Conservation (phyloP, 2,113 vertebrate species). For the Eulemur rufifrons region DNA sequence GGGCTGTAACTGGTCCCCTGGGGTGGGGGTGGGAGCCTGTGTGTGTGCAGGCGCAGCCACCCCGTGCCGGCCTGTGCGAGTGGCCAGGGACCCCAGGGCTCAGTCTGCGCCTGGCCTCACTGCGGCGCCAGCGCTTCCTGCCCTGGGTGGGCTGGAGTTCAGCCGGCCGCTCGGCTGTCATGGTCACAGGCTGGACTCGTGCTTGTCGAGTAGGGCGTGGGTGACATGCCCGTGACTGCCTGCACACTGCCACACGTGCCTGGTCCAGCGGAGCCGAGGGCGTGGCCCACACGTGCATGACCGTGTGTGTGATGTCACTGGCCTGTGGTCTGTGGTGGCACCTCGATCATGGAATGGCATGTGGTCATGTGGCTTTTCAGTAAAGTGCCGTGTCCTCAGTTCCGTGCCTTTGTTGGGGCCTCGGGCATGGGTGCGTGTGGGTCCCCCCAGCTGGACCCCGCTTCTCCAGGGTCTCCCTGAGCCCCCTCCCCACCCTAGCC, state of each 20-base stretch:
- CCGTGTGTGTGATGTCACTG: neutral
- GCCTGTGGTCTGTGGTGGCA: neutral
- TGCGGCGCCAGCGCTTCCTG: neutral
- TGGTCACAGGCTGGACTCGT: neutral
- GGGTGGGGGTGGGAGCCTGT: no score
- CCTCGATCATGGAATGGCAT: neutral
- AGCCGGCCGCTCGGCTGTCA: neutral
- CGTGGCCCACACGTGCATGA: neutral
- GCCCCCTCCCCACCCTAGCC: no score
- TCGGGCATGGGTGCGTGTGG: neutral
- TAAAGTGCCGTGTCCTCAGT: neutral
- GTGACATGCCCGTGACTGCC: neutral
- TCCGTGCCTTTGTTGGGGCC: neutral
- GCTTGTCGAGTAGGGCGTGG: neutral
- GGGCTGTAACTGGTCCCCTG: neutral
- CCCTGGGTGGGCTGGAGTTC: neutral
- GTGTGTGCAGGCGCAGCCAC: neutral
- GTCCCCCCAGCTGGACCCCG: neutral
- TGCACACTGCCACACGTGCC: neutral
- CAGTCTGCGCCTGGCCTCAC: neutral
- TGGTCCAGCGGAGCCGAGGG: neutral
- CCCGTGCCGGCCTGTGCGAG: neutral
- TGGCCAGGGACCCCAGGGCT: neutral
- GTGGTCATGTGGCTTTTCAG: neutral
- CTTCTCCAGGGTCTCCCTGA: neutral